These are phyloP conservation scores for Diadema setosum DNA, from an alignment of 35 echinoderm and acorn worm genomes.

Conservation along the genomic window DNA sequence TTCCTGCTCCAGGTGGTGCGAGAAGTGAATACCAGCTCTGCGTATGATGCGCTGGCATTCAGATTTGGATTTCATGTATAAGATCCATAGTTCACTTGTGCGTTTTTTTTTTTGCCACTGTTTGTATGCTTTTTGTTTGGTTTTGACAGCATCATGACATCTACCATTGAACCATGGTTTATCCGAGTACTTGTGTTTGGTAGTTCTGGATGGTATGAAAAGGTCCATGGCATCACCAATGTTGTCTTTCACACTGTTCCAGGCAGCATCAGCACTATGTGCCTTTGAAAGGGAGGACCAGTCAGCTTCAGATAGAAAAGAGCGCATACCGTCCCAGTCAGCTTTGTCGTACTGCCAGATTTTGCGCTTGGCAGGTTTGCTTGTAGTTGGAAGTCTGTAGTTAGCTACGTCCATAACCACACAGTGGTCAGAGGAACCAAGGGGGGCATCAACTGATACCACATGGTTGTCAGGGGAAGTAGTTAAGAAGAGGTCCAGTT, in stretches of 20 bases:
- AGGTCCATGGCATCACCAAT: too few species aligned
- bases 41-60: too few species aligned
- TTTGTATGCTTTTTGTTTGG: too few species aligned
- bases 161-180: too few species aligned
- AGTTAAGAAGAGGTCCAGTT: conserved; percentile 16
- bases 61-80: too few species aligned
- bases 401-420: neutral
- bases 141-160: too few species aligned
- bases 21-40: too few species aligned
- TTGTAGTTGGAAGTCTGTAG: conserved; percentile 1
- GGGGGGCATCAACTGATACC: neutral
- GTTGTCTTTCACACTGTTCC: neutral
- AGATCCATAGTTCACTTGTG: too few species aligned
- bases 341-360: neutral
- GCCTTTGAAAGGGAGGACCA: neutral
- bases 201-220: too few species aligned
- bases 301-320: neutral
- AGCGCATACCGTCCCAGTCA: neutral
- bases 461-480: conserved; percentile 13
- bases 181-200: too few species aligned
- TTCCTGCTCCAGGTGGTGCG: too few species aligned
- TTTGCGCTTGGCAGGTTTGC: neutral
- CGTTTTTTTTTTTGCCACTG: too few species aligned
- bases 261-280: neutral
- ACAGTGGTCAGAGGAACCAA: neutral